These are phyloP conservation scores for Podocnemis expansa DNA, from an alignment of 2,113 vertebrate genomes.

Conservation along the genomic window DNA sequence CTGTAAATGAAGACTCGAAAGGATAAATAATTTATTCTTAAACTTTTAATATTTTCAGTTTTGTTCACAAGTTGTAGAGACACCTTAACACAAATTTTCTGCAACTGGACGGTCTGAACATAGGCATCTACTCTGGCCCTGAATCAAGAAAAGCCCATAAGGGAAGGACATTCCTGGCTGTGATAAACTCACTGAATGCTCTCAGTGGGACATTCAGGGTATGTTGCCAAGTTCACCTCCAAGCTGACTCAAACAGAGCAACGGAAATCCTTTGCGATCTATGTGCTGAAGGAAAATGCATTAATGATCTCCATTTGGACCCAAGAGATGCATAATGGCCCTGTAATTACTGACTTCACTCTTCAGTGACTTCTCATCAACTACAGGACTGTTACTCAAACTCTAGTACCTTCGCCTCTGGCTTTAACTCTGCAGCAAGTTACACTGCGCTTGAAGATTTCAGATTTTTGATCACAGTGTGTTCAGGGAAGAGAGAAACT, in stretches of 20 bases:
- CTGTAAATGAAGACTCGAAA: constrained; percentile 43
- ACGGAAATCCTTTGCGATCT: constrained; percentile 35
- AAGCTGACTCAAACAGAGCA: constrained; percentile 5
- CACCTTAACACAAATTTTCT: constrained; percentile 28
- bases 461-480: not conserved
- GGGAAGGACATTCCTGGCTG: not conserved
- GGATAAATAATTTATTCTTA: constrained; percentile 52
- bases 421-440: constrained; percentile 28
- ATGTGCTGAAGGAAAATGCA: constrained; percentile 32
- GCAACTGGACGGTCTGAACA: not conserved
- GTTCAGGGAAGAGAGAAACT: constrained; percentile 14
- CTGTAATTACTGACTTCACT: constrained; percentile 58
- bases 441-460: not conserved
- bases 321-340: constrained; percentile 42
- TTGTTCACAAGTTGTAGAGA: constrained; percentile 30
- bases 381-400: constrained; percentile 4
- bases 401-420: constrained; percentile 7
- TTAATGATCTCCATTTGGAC: constrained; percentile 21
- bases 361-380: constrained; percentile 61
- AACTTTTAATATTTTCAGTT: constrained; percentile 1
- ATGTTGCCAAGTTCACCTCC: not conserved
- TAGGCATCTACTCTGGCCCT: not conserved
- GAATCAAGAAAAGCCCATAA: not conserved
- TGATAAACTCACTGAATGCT: not conserved
- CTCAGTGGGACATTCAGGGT: constrained; percentile 6